A percentile compares a stretch with the other conserved stretches of the same genome.
These are phyloP conservation scores for Sebastes hubbsi DNA, from an alignment of 2,797 vertebrate genomes.

Conservation along the genomic window DNA sequence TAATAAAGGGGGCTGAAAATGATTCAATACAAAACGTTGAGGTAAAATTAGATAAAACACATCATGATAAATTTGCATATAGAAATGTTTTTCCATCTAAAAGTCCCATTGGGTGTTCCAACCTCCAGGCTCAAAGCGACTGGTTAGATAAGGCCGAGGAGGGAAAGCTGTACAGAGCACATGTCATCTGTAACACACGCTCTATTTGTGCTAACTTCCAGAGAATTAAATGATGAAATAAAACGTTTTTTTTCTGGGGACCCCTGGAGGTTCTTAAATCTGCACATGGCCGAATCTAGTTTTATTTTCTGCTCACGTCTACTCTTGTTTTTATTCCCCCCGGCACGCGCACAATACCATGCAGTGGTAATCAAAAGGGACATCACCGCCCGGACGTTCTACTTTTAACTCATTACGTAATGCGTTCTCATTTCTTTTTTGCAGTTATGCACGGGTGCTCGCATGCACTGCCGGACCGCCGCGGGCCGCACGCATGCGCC, in stretches of 20 bases:
- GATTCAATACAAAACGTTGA: background rate
- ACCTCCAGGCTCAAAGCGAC: background rate
- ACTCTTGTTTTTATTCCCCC: slow-evolving; percentile 1
- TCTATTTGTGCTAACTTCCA: background rate
- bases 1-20: background rate
- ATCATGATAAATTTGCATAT: background rate
- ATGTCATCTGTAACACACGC: background rate
- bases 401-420: slow-evolving; percentile 68
- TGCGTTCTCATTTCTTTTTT: slow-evolving; percentile 24
- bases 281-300: background rate
- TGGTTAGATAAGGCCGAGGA: background rate
- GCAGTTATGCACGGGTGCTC: slow-evolving; percentile 66
- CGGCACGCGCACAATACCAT: background rate
- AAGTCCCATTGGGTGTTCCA: background rate
- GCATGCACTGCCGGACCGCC: slow-evolving; percentile 4
- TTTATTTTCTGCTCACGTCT: background rate
- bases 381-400: slow-evolving; percentile 25
- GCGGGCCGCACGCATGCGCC: slow-evolving; percentile 52
- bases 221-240: background rate
- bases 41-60: background rate
- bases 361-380: slow-evolving; percentile 37
- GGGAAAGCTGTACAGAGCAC: background rate
- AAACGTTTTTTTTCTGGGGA: background rate
- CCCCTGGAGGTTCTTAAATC: background rate
- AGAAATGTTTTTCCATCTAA: background rate